A percentile compares a stretch with the other conserved stretches of the same genome.
Conservation (phyloP, 2,113 vertebrate species). For the Gymnarchus niloticus region DNA sequence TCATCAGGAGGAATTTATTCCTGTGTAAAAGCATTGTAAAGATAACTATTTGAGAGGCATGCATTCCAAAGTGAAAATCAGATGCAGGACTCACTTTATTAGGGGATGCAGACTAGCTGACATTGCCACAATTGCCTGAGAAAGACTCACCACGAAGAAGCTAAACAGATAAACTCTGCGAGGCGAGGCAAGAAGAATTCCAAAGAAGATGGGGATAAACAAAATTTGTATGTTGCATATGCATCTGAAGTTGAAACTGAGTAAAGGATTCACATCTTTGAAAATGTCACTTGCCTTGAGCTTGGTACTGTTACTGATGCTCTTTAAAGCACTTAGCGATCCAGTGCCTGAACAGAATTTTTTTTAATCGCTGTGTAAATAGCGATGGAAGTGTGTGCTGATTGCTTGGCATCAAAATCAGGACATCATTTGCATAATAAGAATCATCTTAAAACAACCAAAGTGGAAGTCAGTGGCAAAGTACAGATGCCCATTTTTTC, state of each 20-base stretch:
- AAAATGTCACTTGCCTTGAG: no score
- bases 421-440: neutral
- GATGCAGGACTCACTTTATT: neutral
- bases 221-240: neutral
- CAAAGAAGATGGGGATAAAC: neutral
- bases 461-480: neutral
- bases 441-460: neutral
- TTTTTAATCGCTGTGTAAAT: neutral
- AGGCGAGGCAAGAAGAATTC: neutral
- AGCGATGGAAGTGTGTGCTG: neutral
- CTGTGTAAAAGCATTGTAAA: neutral
- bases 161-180: neutral
- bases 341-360: neutral
- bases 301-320: no score
- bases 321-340: neutral
- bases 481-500: neutral
- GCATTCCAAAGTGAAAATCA: neutral
- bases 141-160: neutral
- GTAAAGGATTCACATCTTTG: neutral
- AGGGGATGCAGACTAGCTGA: neutral
- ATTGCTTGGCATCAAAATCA: neutral
- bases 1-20: neutral
- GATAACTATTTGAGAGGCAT: constrained; percentile 7
- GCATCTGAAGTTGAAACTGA: neutral
- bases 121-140: neutral